Evolutionary conservation across 1,140 invertebrate species (phyloP), one percentile per base, ranked within the genome.

Genomic region (Ceratina calcarata): DNA sequence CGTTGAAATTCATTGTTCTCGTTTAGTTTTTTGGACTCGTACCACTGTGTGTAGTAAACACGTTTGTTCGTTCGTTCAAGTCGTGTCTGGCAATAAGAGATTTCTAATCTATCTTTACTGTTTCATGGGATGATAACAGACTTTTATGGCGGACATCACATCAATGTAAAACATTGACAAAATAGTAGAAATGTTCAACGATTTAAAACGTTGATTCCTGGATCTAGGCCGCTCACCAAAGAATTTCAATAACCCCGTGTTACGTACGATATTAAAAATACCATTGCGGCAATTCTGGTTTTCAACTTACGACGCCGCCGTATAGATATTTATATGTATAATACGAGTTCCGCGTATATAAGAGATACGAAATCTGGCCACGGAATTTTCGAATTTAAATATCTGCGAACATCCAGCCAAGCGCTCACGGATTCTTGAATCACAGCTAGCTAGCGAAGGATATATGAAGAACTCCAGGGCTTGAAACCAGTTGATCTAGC

Each of bases 401-500:
- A 77, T 84, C 74, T 51, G 24, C 15, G 32, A 53, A 61, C 51
- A 62, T 78, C 64, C 53, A 61, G 53, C 55, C 62, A 61, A 22
- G 51, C 65, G 60, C 75, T 45, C 37, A 45, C 37, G 37, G 73
- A 61, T 62, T 81, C 70, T 57, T 78, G 78, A 82, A 82, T 84
- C 82, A 78, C 80, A 55, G 20, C 32, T 20, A 53, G 68, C 37
- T 45, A 45, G 6, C 37, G 37, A 45, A 45, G 37, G 37, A 45
- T 45, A 80, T 77, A 82, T 84, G 67, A 82, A 79, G 70, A 57
- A 70, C 69, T 57, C 71, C 22, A 37, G 53, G 49, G 80, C 69
- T 78, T 72, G 58, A 68, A 37, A 87, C 82, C 76, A 72, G 57
- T 71, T 72, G 72, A 70, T 78, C 80, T 81, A 67, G 73, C 80